Percentiles rank a stretch among this genome's conserved stretches.
Conservation (phyloP, 2,113 vertebrate species). For the Myotis davidii region DNA sequence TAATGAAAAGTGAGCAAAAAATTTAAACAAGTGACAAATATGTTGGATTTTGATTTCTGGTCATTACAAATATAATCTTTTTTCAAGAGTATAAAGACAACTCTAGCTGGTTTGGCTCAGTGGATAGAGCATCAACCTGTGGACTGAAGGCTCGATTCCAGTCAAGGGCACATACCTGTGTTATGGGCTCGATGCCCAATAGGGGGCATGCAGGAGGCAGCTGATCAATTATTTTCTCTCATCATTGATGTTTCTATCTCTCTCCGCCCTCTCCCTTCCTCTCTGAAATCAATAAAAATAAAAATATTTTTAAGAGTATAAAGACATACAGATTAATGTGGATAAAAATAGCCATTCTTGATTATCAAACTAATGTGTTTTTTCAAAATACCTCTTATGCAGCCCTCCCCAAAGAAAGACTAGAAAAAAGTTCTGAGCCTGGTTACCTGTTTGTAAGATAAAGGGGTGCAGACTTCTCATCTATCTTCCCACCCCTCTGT, state of each 20-base stretch:
- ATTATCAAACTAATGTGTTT: not conserved
- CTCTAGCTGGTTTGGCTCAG: no score
- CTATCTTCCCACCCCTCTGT: not conserved
- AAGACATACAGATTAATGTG: not conserved
- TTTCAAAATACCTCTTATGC: not conserved
- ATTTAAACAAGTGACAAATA: not conserved
- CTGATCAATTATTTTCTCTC: no score
- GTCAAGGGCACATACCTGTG: no score
- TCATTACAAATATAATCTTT: not conserved
- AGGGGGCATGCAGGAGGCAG: no score
- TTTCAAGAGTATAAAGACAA: not conserved
- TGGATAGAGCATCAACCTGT: no score
- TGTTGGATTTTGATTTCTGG: conserved; percentile 18
- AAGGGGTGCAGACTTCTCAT: not conserved
- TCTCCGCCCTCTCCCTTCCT: no score
- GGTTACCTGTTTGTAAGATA: not conserved
- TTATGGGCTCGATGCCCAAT: no score
- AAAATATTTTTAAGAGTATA: not conserved
- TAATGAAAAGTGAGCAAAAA: not conserved
- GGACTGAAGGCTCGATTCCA: no score
- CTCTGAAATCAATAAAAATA: no score
- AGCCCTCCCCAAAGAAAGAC: not conserved
- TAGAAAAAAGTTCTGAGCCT: not conserved
- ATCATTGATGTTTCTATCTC: no score
- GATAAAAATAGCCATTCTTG: not conserved